Conservation (phyloP, 2,888 invertebrate genomes). For the Arctia plantaginis region DNA sequence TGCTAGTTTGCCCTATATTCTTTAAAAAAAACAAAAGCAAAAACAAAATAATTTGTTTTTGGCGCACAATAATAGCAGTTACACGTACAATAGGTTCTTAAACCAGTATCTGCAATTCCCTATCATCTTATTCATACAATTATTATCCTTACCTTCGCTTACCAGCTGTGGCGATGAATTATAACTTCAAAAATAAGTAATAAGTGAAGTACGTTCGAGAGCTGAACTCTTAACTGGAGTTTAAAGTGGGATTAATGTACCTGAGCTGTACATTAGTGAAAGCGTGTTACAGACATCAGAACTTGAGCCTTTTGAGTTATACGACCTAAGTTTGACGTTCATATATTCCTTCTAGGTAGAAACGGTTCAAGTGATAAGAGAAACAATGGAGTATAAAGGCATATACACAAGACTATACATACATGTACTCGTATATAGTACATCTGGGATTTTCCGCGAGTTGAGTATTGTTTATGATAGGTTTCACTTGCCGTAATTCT, state of each 20-base stretch:
- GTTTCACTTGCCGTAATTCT: neutral
- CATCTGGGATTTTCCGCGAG: neutral
- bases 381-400: neutral
- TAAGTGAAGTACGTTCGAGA: conserved; percentile 23
- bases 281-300: conserved; percentile 60
- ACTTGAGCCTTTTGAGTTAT: conserved; percentile 70
- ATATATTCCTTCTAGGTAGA: conserved; percentile 54
- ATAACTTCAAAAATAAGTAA: conserved; percentile 32
- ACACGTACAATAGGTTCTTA: neutral
- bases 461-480: neutral
- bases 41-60: too few species aligned
- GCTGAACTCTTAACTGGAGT: conserved; percentile 32
- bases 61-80: too few species aligned
- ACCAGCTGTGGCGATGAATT: neutral
- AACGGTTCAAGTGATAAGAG: conserved; percentile 42
- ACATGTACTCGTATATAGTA: neutral
- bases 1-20: too few species aligned
- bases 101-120: neutral
- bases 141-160: neutral
- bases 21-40: neutral
- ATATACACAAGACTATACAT: neutral
- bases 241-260: conserved; percentile 52
- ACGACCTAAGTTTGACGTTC: conserved; percentile 71
- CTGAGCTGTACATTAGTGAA: conserved; percentile 48
- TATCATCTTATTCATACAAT: neutral